Base-by-base conservation (phyloP, 2,797 vertebrate genomes). In the Epinephelus awoara region DNA sequence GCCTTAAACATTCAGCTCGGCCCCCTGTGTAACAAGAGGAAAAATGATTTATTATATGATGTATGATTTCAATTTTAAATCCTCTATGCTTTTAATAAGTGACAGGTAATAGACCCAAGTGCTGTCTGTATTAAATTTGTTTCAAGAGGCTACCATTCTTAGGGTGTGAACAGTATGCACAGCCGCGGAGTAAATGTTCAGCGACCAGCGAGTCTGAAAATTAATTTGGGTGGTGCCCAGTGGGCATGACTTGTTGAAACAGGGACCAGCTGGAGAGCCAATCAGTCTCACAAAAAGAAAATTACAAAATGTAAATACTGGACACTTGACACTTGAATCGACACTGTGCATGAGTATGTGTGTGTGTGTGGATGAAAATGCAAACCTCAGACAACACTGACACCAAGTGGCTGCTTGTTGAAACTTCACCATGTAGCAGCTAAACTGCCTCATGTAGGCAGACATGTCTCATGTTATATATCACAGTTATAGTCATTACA, bases 311-410 rank as follows among this genome's bases (percentile, higher is more conserved):
- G 68, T 80, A 85, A 77, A 77, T 72, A 73, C 19, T 52, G 77
- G 77, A 81, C 75, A 77, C 61, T 75, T 69, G 21, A 73, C 51
- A 46, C 47, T 59, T 38, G 15, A 44, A 34, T 34, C 0, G 34
- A 23, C 6, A 21, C 11, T 34, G 63, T 69, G 61, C 57, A 59
- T 42, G 18, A 12, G 38, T 25, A 0, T 55, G 19, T 70, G 25
- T 66, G 58, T 66, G 58, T 5, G 40, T 11, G 11, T 17, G 25
- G 13, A 5, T 27, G 23, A 4, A 4, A 29, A 29, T n/a, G 12
- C 3, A 2, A 49, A 14, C 27, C 11, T 73, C 38, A 75, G 71
- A 47, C 67, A 86, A 86, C 61, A 77, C 72, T 91, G 92, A 76
- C 89, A 90, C 52, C 90, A 34, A 42, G 82, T 88, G 90, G 83